Evolutionary conservation across 2,797 vertebrate genomes (phyloP), one percentile per base, ranked within the genome.

Genomic region (Poeciliopsis paucimaculata): DNA sequence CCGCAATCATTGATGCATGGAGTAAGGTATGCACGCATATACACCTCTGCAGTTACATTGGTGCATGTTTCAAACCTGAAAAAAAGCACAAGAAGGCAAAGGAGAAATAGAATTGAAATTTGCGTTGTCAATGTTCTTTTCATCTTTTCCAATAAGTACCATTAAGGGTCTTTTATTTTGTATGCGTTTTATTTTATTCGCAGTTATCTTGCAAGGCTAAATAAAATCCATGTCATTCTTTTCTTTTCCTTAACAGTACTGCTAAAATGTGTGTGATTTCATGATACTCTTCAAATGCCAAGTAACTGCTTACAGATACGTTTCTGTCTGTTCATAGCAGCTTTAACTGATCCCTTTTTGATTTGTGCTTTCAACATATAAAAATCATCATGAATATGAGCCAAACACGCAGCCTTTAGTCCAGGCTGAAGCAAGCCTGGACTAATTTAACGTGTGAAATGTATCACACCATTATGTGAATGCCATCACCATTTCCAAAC

Each of bases 1-100:
- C 98, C 98, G 0, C 98, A 99, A 95, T 99, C 98, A 0, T 98
- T 98, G 94, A 99, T 97, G 85, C 98, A 99, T 0, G 98, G 98
- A 0, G 98, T 99, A 91, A 99, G 96, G 91, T 97, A 99, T 12
- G 97, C 95, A 0, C 97, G 97, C 91, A 99, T 95, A 70, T 98
- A 98, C 78, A 99, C 97, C 93, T 99, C 97, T 0, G 97, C 97
- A 0, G 98, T 99, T 55, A 97, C 90, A 0, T 99, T 99, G 85
- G 76, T 84, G 89, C 98, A 99, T 1, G 91, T 87, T 85, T 97
- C 94, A 3, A 97, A 98, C 85, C 98, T 99, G 86, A 81, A 78
- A 66, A 34, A n/a, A 39, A 16, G 16, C 7, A 85, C 18, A 80
- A 46, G 74, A 26, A 75, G 28, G 43, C 16, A 80, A 64, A 62